Conservation (phyloP, 2,888 invertebrate species). For the Sceliomorpha sp. region DNA sequence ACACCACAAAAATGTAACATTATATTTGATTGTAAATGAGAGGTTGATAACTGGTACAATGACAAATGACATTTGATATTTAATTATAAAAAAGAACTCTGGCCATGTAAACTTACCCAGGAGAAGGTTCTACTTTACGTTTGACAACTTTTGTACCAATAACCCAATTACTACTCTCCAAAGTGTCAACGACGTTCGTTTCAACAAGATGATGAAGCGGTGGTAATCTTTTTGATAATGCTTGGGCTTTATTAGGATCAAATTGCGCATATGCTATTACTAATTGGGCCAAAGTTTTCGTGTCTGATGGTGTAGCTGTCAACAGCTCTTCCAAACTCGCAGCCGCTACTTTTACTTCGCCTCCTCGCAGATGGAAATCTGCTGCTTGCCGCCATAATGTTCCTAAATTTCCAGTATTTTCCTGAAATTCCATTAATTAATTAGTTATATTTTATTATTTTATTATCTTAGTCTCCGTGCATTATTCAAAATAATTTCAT, state of each 20-base stretch:
- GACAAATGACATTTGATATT: no score
- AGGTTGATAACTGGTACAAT: no score
- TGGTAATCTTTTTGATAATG: slow-evolving; percentile 84
- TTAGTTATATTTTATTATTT: slow-evolving; percentile 30
- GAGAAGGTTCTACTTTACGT: slow-evolving; percentile 88
- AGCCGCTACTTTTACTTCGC: slow-evolving; percentile 88
- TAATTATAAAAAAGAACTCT: no score
- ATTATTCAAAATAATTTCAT: no score
- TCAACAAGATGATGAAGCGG: slow-evolving; percentile 84
- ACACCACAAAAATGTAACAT: no score
- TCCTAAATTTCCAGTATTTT: slow-evolving; percentile 84
- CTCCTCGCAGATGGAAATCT: slow-evolving; percentile 89
- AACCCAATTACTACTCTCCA: slow-evolving; percentile 93
- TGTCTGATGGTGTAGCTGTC: slow-evolving; percentile 88
- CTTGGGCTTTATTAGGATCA: slow-evolving; percentile 89
- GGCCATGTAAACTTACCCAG: slow-evolving; percentile 82
- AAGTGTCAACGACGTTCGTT: slow-evolving; percentile 89
- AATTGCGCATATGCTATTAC: slow-evolving; percentile 93
- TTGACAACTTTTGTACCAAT: slow-evolving; percentile 95
- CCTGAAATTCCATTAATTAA: slow-evolving; percentile 69
- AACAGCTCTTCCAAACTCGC: slow-evolving; percentile 90
- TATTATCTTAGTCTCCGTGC: no score
- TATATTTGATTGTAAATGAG: no score
- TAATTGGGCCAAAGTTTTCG: slow-evolving; percentile 91
- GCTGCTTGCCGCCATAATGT: slow-evolving; percentile 93